Evolutionary conservation across 2,888 invertebrate species (phyloP), one percentile per base, ranked within the genome.

Genomic region (Ennomos fuscantarius): DNA sequence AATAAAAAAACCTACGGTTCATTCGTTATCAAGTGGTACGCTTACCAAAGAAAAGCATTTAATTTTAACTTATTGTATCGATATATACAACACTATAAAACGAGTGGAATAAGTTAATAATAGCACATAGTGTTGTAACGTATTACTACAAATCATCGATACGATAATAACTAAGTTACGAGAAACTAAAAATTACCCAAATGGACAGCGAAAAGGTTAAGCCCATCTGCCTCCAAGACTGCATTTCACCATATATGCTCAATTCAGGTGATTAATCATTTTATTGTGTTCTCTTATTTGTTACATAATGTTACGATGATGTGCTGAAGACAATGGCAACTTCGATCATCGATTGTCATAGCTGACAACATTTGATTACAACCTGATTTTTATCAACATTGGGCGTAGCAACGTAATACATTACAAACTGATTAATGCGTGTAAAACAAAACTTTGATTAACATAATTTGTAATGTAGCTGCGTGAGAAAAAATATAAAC

Each of bases 251-350:
- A 76, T 55, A 65, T 63, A 66, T 74, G 67, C 66, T 68, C 68
- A 62, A 72, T 66, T 58, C 44, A 56, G 36, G 70, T 74, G 76
- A 77, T 77, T 73, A 74, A 77, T 77, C 57, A 69, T 51, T 60
- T 69, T 68, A 75, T 76, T 76, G 73, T 77, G 65, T 66, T 70
- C 66, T 67, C 36, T 36, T 15, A 46, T 36, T 46, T n/a, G 34
- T 45, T 41, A 49, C 9, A 33, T 63, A 55, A 60, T 60, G 53
- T 52, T 51, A 53, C 37, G 32, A 48, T 43, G 44, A 50, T 24
- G 24, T 3, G 36, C 33, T 35, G 44, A 55, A 63, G 57, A 66
- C 66, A 66, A 66, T 66, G 45, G 57, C 10, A 43, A 47, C 34
- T 33, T 45, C 45, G 44, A 46, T 54, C 45, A 53, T 36, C 44